Conservation (phyloP, 64 coral and sea anemone species). For the Orbicella faveolata region DNA sequence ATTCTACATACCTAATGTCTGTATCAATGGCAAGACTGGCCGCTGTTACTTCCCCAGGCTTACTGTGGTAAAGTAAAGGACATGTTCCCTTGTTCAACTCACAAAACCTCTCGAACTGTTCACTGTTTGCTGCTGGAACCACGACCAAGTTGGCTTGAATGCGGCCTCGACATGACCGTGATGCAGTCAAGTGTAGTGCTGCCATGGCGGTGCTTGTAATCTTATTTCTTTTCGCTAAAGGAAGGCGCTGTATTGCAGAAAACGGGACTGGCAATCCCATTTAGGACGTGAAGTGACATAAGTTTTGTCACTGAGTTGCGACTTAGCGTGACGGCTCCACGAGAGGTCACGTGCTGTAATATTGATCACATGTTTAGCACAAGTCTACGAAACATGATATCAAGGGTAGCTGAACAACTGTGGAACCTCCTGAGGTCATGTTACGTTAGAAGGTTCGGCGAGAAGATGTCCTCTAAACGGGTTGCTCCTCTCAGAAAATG, state of each 20-base stretch:
- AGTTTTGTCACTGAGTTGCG: neutral
- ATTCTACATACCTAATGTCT: slow-evolving; percentile 70
- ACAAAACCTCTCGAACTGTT: slow-evolving; percentile 74
- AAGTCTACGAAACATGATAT: neutral
- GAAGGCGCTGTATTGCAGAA: neutral
- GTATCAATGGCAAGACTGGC: slow-evolving; percentile 28
- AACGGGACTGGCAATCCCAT: neutral
- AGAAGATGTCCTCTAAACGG: neutral
- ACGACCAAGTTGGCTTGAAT: slow-evolving; percentile 68
- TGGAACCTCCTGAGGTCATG: neutral
- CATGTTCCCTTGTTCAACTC: slow-evolving; percentile 56
- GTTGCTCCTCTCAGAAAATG: neutral
- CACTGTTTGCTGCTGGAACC: slow-evolving; percentile 41
- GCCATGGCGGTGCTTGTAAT: neutral
- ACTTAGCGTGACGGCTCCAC: neutral
- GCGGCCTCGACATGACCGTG: slow-evolving; percentile 31
- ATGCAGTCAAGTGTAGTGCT: neutral
- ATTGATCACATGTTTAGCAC: neutral
- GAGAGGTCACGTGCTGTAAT: neutral
- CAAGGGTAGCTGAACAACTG: neutral
- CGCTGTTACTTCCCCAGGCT: slow-evolving; percentile 57
- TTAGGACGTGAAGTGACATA: neutral
- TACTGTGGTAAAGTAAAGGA: slow-evolving; percentile 70
- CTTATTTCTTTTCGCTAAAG: neutral
- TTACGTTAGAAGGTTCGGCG: neutral